Conservation (phyloP, 2,797 vertebrate genomes). For the Anguilla pacifica region DNA sequence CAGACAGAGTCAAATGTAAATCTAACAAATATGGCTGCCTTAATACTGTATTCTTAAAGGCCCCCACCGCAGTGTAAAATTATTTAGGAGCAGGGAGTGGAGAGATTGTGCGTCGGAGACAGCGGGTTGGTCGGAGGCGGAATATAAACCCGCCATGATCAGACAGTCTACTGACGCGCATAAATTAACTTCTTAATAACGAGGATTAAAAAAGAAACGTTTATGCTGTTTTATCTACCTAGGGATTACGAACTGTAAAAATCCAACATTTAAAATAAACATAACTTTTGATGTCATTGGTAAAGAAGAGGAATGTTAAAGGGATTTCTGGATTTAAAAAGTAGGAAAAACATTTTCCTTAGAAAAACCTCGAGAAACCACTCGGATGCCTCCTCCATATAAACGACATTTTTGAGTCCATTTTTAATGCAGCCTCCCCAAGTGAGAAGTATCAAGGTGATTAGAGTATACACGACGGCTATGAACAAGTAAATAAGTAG, state of each 20-base stretch:
- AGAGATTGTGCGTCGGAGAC: slow-evolving; percentile 55
- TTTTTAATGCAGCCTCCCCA: not conserved
- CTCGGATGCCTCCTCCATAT: not conserved
- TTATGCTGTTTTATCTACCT: not conserved
- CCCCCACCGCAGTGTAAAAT: slow-evolving; percentile 70
- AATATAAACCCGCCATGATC: slow-evolving; percentile 93
- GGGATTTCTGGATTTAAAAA: not conserved
- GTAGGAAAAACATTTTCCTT: not conserved
- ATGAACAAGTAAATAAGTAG: not conserved
- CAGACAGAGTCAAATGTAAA: slow-evolving; percentile 66
- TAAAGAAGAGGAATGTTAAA: not conserved
- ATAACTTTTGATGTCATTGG: not conserved
- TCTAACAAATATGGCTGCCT: slow-evolving; percentile 90
- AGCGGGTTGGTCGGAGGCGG: slow-evolving; percentile 69
- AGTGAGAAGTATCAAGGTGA: not conserved
- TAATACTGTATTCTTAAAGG: slow-evolving; percentile 70
- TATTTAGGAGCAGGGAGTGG: slow-evolving; percentile 66
- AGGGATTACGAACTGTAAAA: not conserved
- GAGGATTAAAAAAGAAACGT: not conserved
- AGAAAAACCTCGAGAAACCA: not conserved
- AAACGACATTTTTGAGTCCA: not conserved
- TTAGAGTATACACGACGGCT: not conserved
- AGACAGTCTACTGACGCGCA: slow-evolving; percentile 85
- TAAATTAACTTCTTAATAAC: slow-evolving; percentile 78
- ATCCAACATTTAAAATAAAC: not conserved